phyloP scores from a whole-genome alignment of 2,888 invertebrate genomes.

The Helobdella robusta region DNA sequence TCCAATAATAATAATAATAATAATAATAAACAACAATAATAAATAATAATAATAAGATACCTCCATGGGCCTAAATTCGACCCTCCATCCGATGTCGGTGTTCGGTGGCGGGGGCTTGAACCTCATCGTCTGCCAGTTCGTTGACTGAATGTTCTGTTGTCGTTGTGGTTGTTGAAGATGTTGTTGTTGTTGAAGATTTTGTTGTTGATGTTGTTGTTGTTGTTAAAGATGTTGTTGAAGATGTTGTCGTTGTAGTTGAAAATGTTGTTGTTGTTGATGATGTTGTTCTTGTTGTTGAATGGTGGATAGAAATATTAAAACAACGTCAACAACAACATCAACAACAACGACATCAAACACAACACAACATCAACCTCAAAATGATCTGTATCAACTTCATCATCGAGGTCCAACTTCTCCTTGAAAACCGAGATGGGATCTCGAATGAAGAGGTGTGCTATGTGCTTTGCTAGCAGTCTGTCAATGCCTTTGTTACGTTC shows the following conservation, averaged over 20 bases:
- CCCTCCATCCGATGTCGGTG: constrained; percentile 94
- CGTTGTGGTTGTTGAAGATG: no score
- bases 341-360: background rate
- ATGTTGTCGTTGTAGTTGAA: no score
- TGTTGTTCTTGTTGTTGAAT: no score
- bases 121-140: constrained; percentile 95
- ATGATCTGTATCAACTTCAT: constrained; percentile 86
- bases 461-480: constrained; percentile 80
- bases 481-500: constrained; percentile 60
- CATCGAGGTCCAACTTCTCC: constrained; percentile 87
- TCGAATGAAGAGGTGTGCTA: constrained; percentile 94
- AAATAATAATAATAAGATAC: constrained; percentile 34
- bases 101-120: constrained; percentile 91
- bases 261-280: no score
- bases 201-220: no score
- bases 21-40: background rate
- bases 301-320: background rate
- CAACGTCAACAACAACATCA: background rate
- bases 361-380: constrained; percentile 68
- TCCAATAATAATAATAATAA: background rate
- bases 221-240: no score
- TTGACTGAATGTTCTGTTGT: constrained; percentile 90
- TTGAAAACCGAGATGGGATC: constrained; percentile 89
- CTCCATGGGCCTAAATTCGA: constrained; percentile 90
- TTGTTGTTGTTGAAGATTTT: no score